Evolutionary conservation across 2,113 vertebrate species (phyloP).

Genomic region (Epinephelus lanceolatus): DNA sequence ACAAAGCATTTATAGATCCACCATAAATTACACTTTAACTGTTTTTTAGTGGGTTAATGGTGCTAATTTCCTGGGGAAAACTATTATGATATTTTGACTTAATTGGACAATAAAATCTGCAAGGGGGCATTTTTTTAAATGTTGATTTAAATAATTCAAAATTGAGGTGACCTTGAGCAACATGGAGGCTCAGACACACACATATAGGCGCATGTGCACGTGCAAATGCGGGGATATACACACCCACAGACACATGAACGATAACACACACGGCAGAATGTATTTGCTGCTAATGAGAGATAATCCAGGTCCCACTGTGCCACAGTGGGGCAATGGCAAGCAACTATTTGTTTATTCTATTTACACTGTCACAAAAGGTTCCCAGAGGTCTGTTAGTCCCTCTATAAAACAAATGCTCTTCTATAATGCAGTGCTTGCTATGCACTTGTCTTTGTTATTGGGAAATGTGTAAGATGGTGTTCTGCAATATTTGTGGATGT

Average conservation of each 20-base stretch:
- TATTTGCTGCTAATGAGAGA: conserved; percentile 62
- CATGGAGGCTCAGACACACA: not conserved
- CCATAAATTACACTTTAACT: conserved; percentile 68
- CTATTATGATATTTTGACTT: conserved; percentile 49
- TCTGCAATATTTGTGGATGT: conserved; percentile 18
- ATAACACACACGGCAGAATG: conserved; percentile 13
- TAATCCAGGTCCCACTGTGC: conserved; percentile 48
- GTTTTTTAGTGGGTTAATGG: conserved; percentile 64
- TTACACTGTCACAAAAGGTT: conserved; percentile 55
- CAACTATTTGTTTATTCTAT: conserved; percentile 62
- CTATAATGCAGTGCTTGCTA: conserved; percentile 38
- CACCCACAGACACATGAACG: not conserved
- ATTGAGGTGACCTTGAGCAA: conserved; percentile 68
- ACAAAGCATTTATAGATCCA: conserved; percentile 77
- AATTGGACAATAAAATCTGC: conserved; percentile 50
- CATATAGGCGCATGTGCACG: not conserved
- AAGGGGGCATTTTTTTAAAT: conserved; percentile 6
- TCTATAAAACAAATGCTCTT: conserved; percentile 33
- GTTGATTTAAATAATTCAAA: conserved; percentile 37
- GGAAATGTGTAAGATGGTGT: not conserved
- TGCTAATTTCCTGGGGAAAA: conserved; percentile 24
- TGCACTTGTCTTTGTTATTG: conserved; percentile 33
- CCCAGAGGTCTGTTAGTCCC: conserved; percentile 48
- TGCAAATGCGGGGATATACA: not conserved
- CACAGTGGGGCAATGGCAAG: conserved; percentile 30